Evolutionary conservation across 2,888 invertebrate genomes (phyloP).

Genomic region (Ceraclea dissimilis): DNA sequence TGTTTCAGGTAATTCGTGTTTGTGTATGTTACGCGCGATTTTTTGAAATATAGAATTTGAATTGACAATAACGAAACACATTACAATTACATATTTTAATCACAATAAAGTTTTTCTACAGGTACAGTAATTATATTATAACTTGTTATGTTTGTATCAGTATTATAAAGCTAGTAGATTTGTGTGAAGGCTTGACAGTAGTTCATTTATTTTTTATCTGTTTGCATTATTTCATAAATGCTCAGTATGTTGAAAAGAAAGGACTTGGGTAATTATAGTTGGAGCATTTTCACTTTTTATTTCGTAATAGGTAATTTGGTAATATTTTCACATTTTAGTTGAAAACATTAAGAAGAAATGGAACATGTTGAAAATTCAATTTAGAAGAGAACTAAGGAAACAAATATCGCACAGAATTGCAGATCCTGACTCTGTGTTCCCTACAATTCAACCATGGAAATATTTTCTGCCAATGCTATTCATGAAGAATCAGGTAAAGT

Average conservation of each 20-base stretch:
- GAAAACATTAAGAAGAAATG: constrained; percentile 14
- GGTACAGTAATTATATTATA: too few species aligned
- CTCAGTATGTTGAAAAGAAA: too few species aligned
- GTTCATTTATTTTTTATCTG: too few species aligned
- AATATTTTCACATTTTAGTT: constrained; percentile 3
- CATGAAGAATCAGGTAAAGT: constrained; percentile 8
- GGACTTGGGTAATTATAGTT: too few species aligned
- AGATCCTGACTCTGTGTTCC: constrained; percentile 3
- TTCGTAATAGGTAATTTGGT: not conserved
- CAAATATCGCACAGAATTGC: constrained; percentile 7
- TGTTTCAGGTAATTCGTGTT: constrained; percentile 7
- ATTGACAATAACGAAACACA: too few species aligned
- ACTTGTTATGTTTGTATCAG: too few species aligned
- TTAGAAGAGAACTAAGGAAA: constrained; percentile 13
- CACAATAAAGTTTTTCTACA: too few species aligned
- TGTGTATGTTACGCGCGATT: not conserved
- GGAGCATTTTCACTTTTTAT: not conserved
- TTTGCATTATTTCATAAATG: too few species aligned
- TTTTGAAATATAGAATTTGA: not conserved
- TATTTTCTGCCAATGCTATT: constrained; percentile 14
- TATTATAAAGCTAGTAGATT: too few species aligned
- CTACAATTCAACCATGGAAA: constrained; percentile 12
- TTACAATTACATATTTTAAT: too few species aligned
- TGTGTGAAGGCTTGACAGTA: too few species aligned
- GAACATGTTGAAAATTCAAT: constrained; percentile 10